Evolutionary conservation across 2,113 vertebrate genomes (phyloP).

Genomic region (Lasiurus borealis): DNA sequence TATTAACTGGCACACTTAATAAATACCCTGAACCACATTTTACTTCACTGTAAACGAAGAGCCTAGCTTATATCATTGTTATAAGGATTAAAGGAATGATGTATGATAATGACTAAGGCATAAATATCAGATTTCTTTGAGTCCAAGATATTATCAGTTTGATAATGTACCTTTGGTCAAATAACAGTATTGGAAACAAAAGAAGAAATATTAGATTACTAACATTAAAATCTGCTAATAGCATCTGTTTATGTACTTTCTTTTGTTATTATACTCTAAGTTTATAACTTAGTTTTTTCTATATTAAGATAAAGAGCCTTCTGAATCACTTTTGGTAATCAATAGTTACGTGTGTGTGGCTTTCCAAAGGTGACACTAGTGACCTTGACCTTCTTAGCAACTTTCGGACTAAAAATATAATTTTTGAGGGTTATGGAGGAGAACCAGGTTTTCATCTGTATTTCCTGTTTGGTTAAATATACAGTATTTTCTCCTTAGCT

Average conservation of each 20-base stretch:
- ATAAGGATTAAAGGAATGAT: not conserved
- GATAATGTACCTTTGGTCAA: not conserved
- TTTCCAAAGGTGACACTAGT: not conserved
- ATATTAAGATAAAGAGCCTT: not conserved
- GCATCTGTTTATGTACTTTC: not conserved
- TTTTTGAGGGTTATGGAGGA: not conserved
- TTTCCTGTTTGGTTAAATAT: constrained; percentile 30
- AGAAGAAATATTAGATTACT: not conserved
- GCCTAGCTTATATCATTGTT: not conserved
- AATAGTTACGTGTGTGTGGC: not conserved
- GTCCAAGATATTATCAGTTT: not conserved
- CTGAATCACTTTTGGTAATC: not conserved
- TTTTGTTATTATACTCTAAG: not conserved
- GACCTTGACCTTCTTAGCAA: not conserved
- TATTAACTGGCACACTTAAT: not conserved
- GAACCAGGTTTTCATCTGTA: constrained; percentile 38
- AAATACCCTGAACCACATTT: not conserved
- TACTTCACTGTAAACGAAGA: not conserved
- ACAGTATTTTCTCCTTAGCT: not conserved
- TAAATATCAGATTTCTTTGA: constrained; percentile 41
- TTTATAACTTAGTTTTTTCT: constrained; percentile 34
- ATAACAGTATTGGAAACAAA: constrained; percentile 3
- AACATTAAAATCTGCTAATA: not conserved
- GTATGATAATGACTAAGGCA: not conserved
- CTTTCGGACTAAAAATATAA: constrained; percentile 29